Conservation (phyloP, 2,888 invertebrate species). For the Drosophila anomalata region DNA sequence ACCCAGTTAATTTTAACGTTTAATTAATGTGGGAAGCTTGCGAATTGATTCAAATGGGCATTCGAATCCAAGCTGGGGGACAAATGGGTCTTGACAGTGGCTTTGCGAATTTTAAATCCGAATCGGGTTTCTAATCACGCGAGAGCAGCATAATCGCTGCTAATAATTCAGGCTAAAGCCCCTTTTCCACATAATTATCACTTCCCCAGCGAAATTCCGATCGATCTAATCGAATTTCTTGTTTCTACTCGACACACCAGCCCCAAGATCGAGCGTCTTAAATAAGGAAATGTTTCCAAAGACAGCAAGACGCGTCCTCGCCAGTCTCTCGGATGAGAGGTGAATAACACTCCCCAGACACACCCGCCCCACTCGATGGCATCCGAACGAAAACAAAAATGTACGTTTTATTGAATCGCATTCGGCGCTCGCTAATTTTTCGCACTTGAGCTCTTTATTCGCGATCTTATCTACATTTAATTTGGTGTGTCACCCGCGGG, state of each 20-base stretch:
- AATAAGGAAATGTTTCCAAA: conserved; percentile 5
- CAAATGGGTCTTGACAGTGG: conserved; percentile 4
- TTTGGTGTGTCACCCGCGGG: conserved; percentile 66
- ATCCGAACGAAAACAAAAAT: conserved; percentile 16
- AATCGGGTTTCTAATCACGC: neutral
- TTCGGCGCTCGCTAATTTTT: conserved; percentile 9
- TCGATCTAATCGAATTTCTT: too few relatives aligned
- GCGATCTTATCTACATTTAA: conserved; percentile 66
- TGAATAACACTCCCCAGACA: conserved; percentile 25
- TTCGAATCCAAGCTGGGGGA: conserved; percentile 2
- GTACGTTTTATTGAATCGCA: conserved; percentile 17
- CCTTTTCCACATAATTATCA: neutral
- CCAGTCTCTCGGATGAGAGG: conserved; percentile 6
- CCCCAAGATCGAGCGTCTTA: neutral
- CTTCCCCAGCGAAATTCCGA: neutral
- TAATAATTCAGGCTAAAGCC: too few relatives aligned
- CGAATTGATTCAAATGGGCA: conserved; percentile 13
- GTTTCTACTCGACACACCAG: too few relatives aligned
- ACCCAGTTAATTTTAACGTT: conserved; percentile 41
- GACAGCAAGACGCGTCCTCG: neutral
- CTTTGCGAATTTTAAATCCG: neutral
- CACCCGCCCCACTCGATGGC: conserved; percentile 1
- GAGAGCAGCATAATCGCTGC: neutral
- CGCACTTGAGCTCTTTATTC: conserved; percentile 34
- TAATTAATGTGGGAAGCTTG: conserved; percentile 66